Evolutionary conservation across 1,140 invertebrate genomes (phyloP).

Genomic region (Ptiloglossa arizonensis): DNA sequence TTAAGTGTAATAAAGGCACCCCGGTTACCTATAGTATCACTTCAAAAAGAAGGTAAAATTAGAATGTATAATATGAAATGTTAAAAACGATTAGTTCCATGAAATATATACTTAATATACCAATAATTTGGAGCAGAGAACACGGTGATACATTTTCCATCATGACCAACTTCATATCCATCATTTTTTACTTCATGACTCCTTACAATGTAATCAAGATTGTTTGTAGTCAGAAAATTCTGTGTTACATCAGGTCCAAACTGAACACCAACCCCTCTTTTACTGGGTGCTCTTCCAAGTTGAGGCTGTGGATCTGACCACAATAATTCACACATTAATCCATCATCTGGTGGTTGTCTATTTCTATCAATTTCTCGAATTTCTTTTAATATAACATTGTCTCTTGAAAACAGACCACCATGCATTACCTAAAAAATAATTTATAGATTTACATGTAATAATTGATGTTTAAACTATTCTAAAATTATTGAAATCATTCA

Average conservation of each 20-base stretch:
- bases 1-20: constrained; percentile 98
- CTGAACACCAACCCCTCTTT: constrained; percentile 98
- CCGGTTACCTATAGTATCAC: constrained; percentile 99
- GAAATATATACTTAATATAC: constrained; percentile 80
- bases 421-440: constrained; percentile 90
- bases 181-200: constrained; percentile 99
- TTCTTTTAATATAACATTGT: constrained; percentile 95
- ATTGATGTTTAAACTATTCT: constrained; percentile 21
- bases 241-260: constrained; percentile 99
- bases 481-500: not conserved
- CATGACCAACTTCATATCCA: constrained; percentile 97
- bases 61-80: constrained; percentile 6
- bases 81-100: not conserved
- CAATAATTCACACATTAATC: constrained; percentile 97
- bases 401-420: constrained; percentile 94
- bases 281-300: constrained; percentile 93
- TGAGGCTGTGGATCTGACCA: constrained; percentile 99
- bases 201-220: constrained; percentile 95
- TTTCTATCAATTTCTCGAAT: constrained; percentile 94
- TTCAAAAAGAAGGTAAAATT: constrained; percentile 80
- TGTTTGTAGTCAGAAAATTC: constrained; percentile 92
- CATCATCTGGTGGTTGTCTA: constrained; percentile 98
- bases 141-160: constrained; percentile 97
- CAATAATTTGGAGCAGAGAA: constrained; percentile 99
- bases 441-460: not conserved